Evolutionary conservation across 2,113 vertebrate species (phyloP), one percentile per base, ranked within the genome.

Genomic region (Sylvia atricapilla): DNA sequence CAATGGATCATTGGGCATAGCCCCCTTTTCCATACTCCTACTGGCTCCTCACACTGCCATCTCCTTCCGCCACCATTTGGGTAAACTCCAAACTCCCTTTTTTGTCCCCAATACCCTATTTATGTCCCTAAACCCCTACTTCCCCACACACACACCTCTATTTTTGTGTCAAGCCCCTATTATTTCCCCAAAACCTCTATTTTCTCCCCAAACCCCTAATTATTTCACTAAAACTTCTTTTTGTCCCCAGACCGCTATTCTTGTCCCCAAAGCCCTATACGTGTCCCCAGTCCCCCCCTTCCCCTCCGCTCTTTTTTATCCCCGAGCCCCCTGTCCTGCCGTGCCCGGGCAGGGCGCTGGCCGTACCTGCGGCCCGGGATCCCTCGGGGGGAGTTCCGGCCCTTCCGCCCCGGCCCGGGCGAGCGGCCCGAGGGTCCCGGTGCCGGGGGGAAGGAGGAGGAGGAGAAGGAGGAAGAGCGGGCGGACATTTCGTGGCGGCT

Each of bases 131-230:
- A 77, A 50, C 37, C 21, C 52, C 53, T 27, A 31, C 16, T 35
- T 46, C 1, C 59, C 8, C 30, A 13, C 23, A 7, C 24, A 55
- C 41, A 6, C 11, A 4, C 18, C 24, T 22, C 52, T 18, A 5
- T 64, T 62, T 77, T 50, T 63, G 9, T 17, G 18, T 30, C 22
- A 60, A 70, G 13, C 24, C 10, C 16, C 17, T 30, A 28, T 47
- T 39, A 31, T 16, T 2, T 1, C 8, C 35, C 13, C 11, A 4
- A 8, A 18, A 11, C 22, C 23, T 39, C 37, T 41, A 3, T 15
- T 28, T 6, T 0, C 7, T 11, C 22, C 21, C 8, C 1, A 33
- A 52, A 7, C 10, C 30, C 56, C 16, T 10, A 10, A 8, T 46
- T 78, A 52, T 46, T 52, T 27, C 15, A 5, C 28, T 43, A 41